Evolutionary conservation across 2,888 invertebrate species (phyloP).

Genomic region (Oegoconia quadripuncta): DNA sequence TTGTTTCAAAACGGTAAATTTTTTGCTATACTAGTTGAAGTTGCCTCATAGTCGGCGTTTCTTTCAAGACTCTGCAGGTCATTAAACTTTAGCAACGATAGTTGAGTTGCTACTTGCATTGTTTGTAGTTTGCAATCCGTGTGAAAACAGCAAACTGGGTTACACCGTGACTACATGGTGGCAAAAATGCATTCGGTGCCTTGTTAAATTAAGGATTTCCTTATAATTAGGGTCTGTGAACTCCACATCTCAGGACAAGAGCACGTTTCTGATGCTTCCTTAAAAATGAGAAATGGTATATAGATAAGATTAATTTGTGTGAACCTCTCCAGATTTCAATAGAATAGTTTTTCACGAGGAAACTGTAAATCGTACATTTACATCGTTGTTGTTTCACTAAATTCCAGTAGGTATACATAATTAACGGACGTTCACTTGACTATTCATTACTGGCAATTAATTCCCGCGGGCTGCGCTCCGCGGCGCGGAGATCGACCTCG

Average conservation of each 20-base stretch:
- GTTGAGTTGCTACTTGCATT: conserved; percentile 48
- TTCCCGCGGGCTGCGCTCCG: conserved; percentile 76
- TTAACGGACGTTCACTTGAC: conserved; percentile 76
- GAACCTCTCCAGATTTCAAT: neutral
- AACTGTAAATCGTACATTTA: neutral
- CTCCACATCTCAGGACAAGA: too few species aligned
- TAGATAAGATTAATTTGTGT: neutral
- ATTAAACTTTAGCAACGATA: conserved; percentile 46
- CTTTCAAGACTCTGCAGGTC: conserved; percentile 29
- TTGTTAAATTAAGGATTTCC: neutral
- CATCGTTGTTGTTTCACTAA: neutral
- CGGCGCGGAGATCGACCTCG: conserved; percentile 78
- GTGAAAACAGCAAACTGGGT: conserved; percentile 61
- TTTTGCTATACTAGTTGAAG: conserved; percentile 20
- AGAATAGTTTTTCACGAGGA: neutral
- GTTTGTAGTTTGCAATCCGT: conserved; percentile 61
- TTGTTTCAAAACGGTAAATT: conserved; percentile 5
- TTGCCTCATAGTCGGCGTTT: conserved; percentile 26
- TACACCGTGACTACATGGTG: conserved; percentile 33
- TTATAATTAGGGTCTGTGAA: neutral
- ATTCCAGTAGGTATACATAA: conserved; percentile 48
- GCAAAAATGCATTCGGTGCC: conserved; percentile 27
- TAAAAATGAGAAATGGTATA: too few species aligned
- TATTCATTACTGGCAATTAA: conserved; percentile 80
- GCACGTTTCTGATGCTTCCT: too few species aligned